Evolutionary conservation across 92 coral and sea anemone genomes (phyloP).

Genomic region (Porites cylindrica): DNA sequence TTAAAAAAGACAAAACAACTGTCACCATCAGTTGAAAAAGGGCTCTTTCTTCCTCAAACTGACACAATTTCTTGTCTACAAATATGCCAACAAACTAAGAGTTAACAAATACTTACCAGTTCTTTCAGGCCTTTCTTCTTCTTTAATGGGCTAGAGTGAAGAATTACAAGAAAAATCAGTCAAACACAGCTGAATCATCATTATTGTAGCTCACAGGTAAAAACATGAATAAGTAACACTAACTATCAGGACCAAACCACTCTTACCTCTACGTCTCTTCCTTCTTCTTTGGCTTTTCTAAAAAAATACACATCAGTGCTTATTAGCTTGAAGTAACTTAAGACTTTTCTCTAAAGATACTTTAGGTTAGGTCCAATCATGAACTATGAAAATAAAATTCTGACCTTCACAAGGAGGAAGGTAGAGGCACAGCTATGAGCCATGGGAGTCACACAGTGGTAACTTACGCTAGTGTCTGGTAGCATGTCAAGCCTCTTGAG

Average conservation of each 20-base stretch:
- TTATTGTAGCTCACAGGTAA: no score
- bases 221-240: no score
- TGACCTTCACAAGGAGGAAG: no score
- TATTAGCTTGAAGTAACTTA: background rate
- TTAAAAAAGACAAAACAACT: background rate
- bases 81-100: no score
- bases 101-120: slow-evolving; percentile 23
- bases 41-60: background rate
- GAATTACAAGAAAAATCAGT: background rate
- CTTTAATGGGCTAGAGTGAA: slow-evolving; percentile 27
- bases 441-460: no score
- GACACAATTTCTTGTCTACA: no score
- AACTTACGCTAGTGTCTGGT: no score
- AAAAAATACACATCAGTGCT: background rate
- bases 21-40: background rate
- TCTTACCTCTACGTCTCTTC: slow-evolving; percentile 48
- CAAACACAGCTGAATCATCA: background rate
- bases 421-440: no score
- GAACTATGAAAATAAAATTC: no score
- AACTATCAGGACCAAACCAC: background rate
- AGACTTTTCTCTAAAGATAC: background rate
- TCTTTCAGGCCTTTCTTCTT: slow-evolving; percentile 56
- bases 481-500: no score
- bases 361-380: no score
- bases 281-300: slow-evolving; percentile 74